Base-by-base conservation (phyloP, 2,888 invertebrate genomes). In the Silvanus unidentatus region DNA sequence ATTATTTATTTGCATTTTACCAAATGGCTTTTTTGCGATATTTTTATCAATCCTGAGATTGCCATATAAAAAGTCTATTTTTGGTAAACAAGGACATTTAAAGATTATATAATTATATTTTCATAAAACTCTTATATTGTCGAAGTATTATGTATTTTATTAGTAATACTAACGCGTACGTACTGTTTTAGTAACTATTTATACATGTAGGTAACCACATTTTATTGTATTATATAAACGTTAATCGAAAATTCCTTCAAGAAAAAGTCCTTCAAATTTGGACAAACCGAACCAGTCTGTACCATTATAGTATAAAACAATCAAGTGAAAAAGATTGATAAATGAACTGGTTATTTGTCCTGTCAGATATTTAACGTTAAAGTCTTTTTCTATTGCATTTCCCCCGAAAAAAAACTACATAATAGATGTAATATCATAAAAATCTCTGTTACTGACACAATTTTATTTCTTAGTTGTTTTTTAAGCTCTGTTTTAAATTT, bases 261-360 rank as follows among this genome's bases (percentile, higher is more conserved):
- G 39, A 36, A 45, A 40, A 40, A 40, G 45, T 49, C 40, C 42
- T 48, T 44, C 39, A 42, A 45, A 49, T 46, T 47, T 45, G 51
- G 52, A 51, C 49, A 48, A 45, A 49, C 46, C 41, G 53, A 50
- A 48, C 50, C 53, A 54, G 55, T 46, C 54, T 49, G 54, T 57
- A 49, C 54, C 49, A 52, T n/a, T n/a, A n/a, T 49, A 58, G 51
- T 45, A 41, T 52, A 55, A 55, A 58, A 58, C 54, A 58, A 55
- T 57, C 55, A 57, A 47, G 47, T 47, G 47, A 35, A 47, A 52
- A 42, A 38, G 49, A 55, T 53, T 52, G 50, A 55, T 53, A 52
- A 53, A 57, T 57, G 54, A 55, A 55, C 54, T 53, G 52, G 52
- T 53, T 51, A 48, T 58, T 53, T 51, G 55, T 54, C 50, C 53